These are phyloP conservation scores for Siniperca knerii DNA, from an alignment of 2,113 vertebrate genomes.

Conservation along the genomic window DNA sequence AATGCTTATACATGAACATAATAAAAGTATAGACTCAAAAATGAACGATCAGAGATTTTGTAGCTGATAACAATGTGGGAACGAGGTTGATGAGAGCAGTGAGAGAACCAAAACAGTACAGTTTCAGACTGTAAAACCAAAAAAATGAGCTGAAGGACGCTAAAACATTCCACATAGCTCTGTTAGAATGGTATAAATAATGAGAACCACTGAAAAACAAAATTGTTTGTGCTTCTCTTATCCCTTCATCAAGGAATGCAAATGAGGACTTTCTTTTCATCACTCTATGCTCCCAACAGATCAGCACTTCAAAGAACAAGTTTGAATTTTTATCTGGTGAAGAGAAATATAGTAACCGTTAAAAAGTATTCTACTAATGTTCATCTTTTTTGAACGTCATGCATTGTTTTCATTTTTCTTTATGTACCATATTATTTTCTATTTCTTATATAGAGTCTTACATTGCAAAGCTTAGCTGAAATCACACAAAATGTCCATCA, in stretches of 20 bases:
- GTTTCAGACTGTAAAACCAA: not conserved
- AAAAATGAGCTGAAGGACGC: not conserved
- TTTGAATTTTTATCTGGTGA: slow-evolving; percentile 13
- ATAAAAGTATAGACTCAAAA: too few relatives aligned
- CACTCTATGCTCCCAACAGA: slow-evolving; percentile 23
- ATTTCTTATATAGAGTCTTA: not conserved
- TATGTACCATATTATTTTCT: not conserved
- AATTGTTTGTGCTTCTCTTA: slow-evolving; percentile 34
- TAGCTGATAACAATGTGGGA: not conserved
- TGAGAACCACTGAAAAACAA: slow-evolving; percentile 23
- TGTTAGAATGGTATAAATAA: slow-evolving; percentile 29
- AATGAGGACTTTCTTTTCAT: slow-evolving; percentile 47
- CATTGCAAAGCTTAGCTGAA: not conserved
- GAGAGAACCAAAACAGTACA: not conserved
- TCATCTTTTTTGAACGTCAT: not conserved
- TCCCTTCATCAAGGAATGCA: slow-evolving; percentile 46
- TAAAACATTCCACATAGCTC: too few relatives aligned
- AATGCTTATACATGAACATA: too few relatives aligned
- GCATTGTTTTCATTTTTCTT: not conserved
- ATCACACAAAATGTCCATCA: not conserved
- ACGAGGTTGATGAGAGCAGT: not conserved
- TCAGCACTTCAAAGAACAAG: slow-evolving; percentile 1
- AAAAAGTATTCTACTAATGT: not conserved
- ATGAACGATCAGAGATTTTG: not conserved
- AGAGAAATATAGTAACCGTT: not conserved